A percentile compares a stretch with the other conserved stretches of the same genome.
Conservation (phyloP, 2,797 vertebrate species). For the Glyptemys insculpta region DNA sequence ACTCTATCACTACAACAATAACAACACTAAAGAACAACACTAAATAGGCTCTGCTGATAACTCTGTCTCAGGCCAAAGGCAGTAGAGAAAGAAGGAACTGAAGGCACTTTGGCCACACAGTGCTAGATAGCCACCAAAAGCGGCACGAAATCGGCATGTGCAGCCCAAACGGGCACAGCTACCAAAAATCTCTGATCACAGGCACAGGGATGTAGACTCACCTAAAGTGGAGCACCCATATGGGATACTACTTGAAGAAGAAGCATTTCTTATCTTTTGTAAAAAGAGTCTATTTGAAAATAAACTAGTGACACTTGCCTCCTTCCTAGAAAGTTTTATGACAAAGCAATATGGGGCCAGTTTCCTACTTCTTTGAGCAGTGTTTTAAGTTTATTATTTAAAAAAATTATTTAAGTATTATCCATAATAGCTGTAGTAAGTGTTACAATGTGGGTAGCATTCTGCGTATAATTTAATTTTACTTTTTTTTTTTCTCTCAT, state of each 20-base stretch:
- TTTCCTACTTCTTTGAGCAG: not conserved
- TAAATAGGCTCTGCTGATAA: not conserved
- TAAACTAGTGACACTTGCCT: not conserved
- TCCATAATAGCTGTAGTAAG: not conserved
- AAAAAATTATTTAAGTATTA: not conserved
- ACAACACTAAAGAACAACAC: not conserved
- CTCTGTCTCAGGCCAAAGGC: not conserved
- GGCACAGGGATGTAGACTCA: not conserved
- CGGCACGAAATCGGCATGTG: not conserved
- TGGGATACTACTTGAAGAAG: not conserved
- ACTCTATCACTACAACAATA: not conserved
- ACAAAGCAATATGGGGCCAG: not conserved
- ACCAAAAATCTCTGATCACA: not conserved
- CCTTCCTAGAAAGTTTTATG: not conserved
- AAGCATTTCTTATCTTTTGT: not conserved
- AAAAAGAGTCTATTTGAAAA: slow-evolving; percentile 28
- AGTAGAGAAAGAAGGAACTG: not conserved
- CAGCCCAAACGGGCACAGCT: not conserved
- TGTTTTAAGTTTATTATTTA: slow-evolving; percentile 2
- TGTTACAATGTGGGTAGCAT: not conserved
- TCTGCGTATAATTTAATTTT: not conserved
- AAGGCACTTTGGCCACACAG: not conserved
- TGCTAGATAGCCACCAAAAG: not conserved
- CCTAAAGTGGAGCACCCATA: not conserved
- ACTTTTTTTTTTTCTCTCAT: not conserved